These are phyloP conservation scores for Listronotus bonariensis DNA, from an alignment of 1,140 invertebrate genomes.

Conservation along the genomic window DNA sequence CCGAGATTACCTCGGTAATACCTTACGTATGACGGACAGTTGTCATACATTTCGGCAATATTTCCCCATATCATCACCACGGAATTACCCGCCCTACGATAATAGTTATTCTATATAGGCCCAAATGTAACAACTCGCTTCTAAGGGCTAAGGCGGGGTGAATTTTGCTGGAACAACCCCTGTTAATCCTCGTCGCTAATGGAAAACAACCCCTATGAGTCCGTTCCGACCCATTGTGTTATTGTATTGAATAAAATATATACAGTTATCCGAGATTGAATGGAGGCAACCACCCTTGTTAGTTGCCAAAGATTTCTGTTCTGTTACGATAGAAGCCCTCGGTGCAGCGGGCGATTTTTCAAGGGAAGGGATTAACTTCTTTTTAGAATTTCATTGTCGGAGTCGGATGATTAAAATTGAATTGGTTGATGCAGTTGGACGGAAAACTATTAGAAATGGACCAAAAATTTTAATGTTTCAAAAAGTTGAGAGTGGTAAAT, in stretches of 20 bases:
- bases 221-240: slow-evolving; percentile 50
- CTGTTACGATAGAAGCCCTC: slow-evolving; percentile 27
- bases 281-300: slow-evolving; percentile 41
- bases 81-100: slow-evolving; percentile 31
- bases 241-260: slow-evolving; percentile 53
- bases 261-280: slow-evolving; percentile 52
- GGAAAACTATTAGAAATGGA: slow-evolving; percentile 27
- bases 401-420: slow-evolving; percentile 28
- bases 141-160: slow-evolving; percentile 47
- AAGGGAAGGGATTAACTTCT: slow-evolving; percentile 36
- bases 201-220: slow-evolving; percentile 51
- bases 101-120: slow-evolving; percentile 35
- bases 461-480: slow-evolving; percentile 1
- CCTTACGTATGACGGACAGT: slow-evolving; percentile 27
- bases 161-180: slow-evolving; percentile 51
- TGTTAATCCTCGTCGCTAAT: slow-evolving; percentile 52
- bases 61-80: slow-evolving; percentile 21
- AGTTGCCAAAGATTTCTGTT: slow-evolving; percentile 31
- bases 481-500: too few species aligned
- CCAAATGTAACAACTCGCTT: slow-evolving; percentile 9
- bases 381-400: slow-evolving; percentile 34
- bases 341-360: slow-evolving; percentile 23
- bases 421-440: slow-evolving; percentile 30
- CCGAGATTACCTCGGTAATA: slow-evolving; percentile 35
- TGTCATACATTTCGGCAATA: slow-evolving; percentile 27